Percentiles rank a stretch among this genome's conserved stretches.
Conservation (phyloP, 2,113 vertebrate genomes). For the Athene noctua region DNA sequence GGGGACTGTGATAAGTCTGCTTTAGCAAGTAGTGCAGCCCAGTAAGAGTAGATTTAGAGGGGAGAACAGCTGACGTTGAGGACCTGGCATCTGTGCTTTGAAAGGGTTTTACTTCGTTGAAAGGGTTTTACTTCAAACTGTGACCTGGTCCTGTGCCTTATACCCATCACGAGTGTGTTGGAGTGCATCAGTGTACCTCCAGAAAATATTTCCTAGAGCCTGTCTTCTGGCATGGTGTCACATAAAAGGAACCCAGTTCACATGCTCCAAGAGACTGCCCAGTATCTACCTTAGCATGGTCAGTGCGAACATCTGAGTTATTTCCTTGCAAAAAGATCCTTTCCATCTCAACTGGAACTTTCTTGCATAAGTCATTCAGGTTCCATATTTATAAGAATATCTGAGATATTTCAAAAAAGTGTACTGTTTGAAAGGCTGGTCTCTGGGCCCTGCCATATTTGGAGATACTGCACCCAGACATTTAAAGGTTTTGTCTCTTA, state of each 20-base stretch:
- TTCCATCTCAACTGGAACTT: not conserved
- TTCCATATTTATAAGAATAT: not conserved
- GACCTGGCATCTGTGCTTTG: not conserved
- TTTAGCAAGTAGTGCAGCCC: not conserved
- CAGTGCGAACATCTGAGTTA: not conserved
- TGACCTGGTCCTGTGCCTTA: not conserved
- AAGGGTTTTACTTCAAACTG: not conserved
- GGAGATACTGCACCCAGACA: not conserved
- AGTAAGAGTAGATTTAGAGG: not conserved
- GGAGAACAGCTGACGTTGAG: not conserved
- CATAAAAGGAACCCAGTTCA: not conserved
- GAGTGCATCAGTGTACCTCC: not conserved
- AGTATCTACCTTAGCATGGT: too few species aligned
- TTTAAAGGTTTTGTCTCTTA: not conserved
- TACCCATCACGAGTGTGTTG: not conserved
- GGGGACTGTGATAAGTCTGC: not conserved
- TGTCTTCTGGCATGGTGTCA: not conserved
- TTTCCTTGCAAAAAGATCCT: not conserved
- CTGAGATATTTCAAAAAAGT: rapidly evolving
- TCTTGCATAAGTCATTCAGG: not conserved
- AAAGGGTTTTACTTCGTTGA: not conserved
- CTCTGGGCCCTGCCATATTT: not conserved
- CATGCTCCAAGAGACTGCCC: not conserved
- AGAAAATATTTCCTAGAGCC: not conserved
- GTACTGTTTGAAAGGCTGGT: rapidly evolving